Evolutionary conservation across 2,797 vertebrate species (phyloP).

Genomic region (Phylloscopus collybita): DNA sequence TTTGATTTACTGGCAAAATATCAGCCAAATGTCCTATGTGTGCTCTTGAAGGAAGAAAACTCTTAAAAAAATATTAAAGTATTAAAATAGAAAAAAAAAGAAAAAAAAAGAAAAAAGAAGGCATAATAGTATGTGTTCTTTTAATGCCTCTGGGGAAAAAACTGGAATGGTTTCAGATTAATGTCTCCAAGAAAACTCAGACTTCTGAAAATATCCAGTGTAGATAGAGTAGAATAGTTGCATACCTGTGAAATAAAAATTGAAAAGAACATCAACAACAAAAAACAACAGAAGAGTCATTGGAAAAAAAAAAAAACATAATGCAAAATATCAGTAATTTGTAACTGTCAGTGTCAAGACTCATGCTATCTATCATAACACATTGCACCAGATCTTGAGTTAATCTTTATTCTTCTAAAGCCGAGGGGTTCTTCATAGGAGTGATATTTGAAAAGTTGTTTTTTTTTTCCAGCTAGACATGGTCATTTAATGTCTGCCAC

Average conservation of each 20-base stretch:
- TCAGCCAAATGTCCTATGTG: neutral
- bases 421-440: neutral
- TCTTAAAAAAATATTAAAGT: neutral
- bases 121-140: neutral
- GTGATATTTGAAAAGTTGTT: neutral
- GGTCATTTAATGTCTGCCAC: neutral
- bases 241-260: neutral
- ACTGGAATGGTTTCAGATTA: neutral
- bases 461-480: neutral
- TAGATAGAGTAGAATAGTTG: neutral
- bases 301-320: neutral
- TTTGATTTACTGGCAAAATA: neutral
- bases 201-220: neutral
- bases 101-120: too few relatives aligned
- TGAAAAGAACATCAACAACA: neutral
- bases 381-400: neutral
- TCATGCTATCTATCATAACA: neutral
- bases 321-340: neutral
- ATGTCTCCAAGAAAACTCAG: neutral
- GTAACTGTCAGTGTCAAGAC: neutral
- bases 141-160: neutral
- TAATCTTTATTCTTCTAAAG: neutral
- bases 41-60: neutral
- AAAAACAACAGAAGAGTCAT: rapidly evolving
- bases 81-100: neutral